Conservation (phyloP, 2,113 vertebrate species). For the Platysternon megacephalum region DNA sequence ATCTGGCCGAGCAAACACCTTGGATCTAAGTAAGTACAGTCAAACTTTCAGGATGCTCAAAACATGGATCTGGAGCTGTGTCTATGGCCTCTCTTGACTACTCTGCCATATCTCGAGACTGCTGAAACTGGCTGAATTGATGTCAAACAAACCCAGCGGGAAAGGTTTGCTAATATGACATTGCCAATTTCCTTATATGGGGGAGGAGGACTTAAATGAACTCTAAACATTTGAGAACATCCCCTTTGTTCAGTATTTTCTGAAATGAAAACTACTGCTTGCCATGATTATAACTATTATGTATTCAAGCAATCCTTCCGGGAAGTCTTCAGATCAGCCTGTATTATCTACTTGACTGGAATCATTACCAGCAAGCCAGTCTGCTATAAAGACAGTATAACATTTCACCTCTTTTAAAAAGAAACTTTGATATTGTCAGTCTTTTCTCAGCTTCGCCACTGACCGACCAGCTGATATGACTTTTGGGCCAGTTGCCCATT, state of each 20-base stretch:
- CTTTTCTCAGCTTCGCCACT: background rate
- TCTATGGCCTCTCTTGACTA: background rate
- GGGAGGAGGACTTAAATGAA: too few species aligned
- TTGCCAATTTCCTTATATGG: background rate
- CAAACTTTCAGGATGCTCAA: background rate
- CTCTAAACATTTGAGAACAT: rapidly evolving
- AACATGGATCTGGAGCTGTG: background rate
- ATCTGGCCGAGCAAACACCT: background rate
- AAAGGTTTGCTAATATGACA: background rate
- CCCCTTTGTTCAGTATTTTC: background rate
- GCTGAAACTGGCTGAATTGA: background rate
- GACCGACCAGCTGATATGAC: background rate
- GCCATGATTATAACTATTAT: background rate
- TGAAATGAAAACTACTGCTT: background rate
- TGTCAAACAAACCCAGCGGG: background rate
- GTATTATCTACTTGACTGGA: background rate
- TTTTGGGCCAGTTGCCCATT: background rate
- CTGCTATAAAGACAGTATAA: too few species aligned
- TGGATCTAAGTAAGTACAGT: background rate
- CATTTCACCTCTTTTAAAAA: too few species aligned
- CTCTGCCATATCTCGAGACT: background rate
- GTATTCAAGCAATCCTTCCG: too few species aligned
- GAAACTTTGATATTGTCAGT: background rate
- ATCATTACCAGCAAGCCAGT: background rate
- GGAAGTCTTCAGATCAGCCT: background rate